phyloP scores from a whole-genome alignment of 2,113 vertebrate genomes.

The Hippoglossus stenolepis region DNA sequence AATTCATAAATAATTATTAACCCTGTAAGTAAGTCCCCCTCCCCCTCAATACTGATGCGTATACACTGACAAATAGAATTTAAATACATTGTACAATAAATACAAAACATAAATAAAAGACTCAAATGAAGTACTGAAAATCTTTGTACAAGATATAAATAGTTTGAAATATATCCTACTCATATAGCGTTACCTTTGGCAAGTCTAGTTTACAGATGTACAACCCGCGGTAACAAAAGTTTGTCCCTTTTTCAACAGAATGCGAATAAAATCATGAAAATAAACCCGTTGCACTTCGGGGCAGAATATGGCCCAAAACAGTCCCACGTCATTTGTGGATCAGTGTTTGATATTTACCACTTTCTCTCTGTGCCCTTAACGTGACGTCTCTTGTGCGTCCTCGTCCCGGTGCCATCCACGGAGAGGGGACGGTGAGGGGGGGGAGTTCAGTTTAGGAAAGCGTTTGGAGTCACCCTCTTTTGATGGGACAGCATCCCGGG shows the following conservation, averaged over 20 bases:
- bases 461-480: conserved; percentile 78
- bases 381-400: conserved; percentile 36
- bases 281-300: conserved; percentile 44
- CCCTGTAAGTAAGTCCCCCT: conserved; percentile 27
- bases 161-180: conserved; percentile 66
- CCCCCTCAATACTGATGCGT: conserved; percentile 58
- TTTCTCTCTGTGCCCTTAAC: conserved; percentile 40
- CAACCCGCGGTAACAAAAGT: conserved; percentile 75
- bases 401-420: conserved; percentile 26
- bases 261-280: conserved; percentile 20
- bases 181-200: conserved; percentile 79
- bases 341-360: conserved; percentile 59
- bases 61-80: conserved; percentile 74
- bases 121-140: conserved; percentile 59
- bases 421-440: not conserved
- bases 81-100: conserved; percentile 84
- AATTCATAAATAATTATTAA: conserved; percentile 74
- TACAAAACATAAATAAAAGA: conserved; percentile 81
- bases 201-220: conserved; percentile 68
- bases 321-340: conserved; percentile 16
- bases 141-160: conserved; percentile 81
- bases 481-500: conserved; percentile 79
- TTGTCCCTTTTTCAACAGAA: conserved; percentile 77
- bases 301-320: conserved; percentile 57
- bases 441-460: conserved; percentile 81